Evolutionary conservation across 2,113 vertebrate genomes (phyloP).

Genomic region (Pomatorhinus ruficollis): DNA sequence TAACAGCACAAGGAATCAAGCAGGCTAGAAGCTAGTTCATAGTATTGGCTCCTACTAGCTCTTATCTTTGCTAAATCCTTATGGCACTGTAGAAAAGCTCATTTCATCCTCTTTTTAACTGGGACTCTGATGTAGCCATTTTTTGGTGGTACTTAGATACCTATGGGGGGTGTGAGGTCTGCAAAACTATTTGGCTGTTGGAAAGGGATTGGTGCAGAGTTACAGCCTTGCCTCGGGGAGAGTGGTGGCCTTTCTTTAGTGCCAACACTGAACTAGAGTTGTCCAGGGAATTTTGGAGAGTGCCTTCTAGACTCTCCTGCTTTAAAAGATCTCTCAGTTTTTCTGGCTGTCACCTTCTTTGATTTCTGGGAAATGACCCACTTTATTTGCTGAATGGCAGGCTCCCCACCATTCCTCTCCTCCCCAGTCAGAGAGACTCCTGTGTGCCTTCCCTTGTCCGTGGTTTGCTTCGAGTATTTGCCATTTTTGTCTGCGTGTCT

Average conservation of each 20-base stretch:
- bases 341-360: background rate
- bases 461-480: background rate
- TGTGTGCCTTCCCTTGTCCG: background rate
- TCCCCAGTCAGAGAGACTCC: background rate
- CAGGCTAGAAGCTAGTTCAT: background rate
- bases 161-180: rapidly evolving
- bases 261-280: background rate
- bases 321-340: background rate
- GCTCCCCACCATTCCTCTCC: background rate
- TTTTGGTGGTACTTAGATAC: background rate
- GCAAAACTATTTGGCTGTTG: background rate
- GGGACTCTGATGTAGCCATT: background rate
- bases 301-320: background rate
- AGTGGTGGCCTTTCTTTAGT: rapidly evolving
- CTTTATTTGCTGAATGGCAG: background rate
- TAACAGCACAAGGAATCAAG: background rate
- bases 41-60: background rate
- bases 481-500: background rate
- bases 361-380: background rate
- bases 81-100: background rate
- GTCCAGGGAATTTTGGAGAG: background rate
- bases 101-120: background rate
- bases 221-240: background rate
- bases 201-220: background rate
- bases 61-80: background rate